Percentiles rank a stretch among this genome's conserved stretches.
Conservation (phyloP, 2,797 vertebrate genomes). For the Xenops minutus region DNA sequence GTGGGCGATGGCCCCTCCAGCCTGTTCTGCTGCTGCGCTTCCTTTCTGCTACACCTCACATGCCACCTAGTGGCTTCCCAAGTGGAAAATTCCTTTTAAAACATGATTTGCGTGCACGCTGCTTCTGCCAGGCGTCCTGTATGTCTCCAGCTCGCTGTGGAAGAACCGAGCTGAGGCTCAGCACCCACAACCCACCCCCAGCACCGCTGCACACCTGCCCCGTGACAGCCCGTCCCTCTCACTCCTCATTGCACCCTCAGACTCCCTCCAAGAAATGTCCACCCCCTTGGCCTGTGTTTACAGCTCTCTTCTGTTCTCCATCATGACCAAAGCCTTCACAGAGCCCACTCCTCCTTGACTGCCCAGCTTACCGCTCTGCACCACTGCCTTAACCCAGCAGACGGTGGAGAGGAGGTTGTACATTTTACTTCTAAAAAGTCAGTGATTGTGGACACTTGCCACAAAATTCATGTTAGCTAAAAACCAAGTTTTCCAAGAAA, state of each 20-base stretch:
- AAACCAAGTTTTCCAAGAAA: not conserved
- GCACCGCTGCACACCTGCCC: accelerated
- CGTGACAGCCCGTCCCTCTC: accelerated
- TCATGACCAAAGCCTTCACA: not conserved
- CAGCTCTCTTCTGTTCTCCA: not conserved
- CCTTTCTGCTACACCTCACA: conserved; percentile 35
- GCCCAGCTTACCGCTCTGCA: not conserved
- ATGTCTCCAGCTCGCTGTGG: accelerated
- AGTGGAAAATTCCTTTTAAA: not conserved
- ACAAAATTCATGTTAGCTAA: not conserved
- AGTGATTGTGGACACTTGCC: not conserved
- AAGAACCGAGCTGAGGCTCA: not conserved
- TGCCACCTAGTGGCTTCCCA: conserved; percentile 71
- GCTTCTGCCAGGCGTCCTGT: accelerated
- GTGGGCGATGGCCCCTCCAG: accelerated
- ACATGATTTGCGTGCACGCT: accelerated
- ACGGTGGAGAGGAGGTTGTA: not conserved
- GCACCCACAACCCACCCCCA: accelerated
- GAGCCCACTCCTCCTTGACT: accelerated
- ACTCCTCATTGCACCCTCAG: not conserved
- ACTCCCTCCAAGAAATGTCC: not conserved
- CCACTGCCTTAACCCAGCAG: not conserved
- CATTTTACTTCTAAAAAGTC: not conserved
- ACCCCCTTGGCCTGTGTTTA: not conserved
- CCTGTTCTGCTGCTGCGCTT: accelerated